Evolutionary conservation across 1,140 invertebrate species (phyloP).

Genomic region (Drosophila kepulauana): DNA sequence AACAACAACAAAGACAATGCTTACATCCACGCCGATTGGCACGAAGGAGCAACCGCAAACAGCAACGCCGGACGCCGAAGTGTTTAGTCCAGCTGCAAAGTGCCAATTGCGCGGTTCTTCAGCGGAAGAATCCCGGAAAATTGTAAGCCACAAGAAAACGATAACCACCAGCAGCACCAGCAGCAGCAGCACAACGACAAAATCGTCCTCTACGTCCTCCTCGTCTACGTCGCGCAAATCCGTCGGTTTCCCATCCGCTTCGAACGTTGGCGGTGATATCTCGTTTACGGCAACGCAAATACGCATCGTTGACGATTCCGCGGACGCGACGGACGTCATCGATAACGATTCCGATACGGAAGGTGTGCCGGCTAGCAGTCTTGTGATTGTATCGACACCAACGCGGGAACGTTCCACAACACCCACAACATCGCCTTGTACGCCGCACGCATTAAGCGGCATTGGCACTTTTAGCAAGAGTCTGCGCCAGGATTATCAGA

Average conservation of each 20-base stretch:
- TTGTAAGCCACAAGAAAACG: conserved; percentile 83
- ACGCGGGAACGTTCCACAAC: conserved; percentile 49
- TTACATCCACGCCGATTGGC: conserved; percentile 76
- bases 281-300: conserved; percentile 65
- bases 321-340: conserved; percentile 48
- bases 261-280: conserved; percentile 45
- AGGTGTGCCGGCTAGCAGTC: conserved; percentile 72
- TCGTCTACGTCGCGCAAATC: conserved; percentile 68
- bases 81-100: conserved; percentile 73
- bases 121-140: conserved; percentile 79
- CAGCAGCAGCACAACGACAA: conserved; percentile 49
- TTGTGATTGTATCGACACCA: conserved; percentile 77
- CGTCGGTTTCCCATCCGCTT: conserved; percentile 43
- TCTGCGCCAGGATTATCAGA: conserved; percentile 79
- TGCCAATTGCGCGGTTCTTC: conserved; percentile 84
- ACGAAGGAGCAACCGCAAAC: conserved; percentile 81
- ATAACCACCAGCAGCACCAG: conserved; percentile 47
- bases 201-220: conserved; percentile 50
- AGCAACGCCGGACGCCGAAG: conserved; percentile 50
- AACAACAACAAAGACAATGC: conserved; percentile 68
- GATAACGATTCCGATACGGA: conserved; percentile 82
- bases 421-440: conserved; percentile 50
- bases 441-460: conserved; percentile 80
- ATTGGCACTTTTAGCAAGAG: conserved; percentile 84
- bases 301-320: conserved; percentile 36